phyloP scores from a whole-genome alignment of 2,888 invertebrate genomes.

The Melanchra persicariae region DNA sequence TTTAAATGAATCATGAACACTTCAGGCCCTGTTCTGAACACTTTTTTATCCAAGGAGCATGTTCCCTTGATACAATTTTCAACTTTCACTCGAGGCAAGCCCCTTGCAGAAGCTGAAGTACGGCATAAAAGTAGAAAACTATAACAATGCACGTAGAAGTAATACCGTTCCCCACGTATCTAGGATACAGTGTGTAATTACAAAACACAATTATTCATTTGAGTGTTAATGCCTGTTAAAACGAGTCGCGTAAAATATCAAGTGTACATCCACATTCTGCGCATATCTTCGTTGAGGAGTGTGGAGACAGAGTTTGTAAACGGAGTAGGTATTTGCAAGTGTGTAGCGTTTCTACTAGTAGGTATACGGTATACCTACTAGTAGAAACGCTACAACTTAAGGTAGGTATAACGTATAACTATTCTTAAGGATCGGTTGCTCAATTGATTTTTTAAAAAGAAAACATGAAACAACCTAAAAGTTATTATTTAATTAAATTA shows the following conservation, averaged over 20 bases:
- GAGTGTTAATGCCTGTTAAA: conserved; percentile 81
- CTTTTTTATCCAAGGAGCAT: no score
- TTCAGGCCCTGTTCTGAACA: no score
- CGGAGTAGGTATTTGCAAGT: no score
- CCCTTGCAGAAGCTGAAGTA: not conserved
- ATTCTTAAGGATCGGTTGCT: no score
- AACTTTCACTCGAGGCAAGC: not conserved
- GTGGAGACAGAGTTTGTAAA: conserved; percentile 72
- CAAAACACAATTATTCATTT: conserved; percentile 83
- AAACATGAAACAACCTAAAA: no score
- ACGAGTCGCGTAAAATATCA: conserved; percentile 85
- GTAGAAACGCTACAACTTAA: no score
- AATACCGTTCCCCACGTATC: conserved; percentile 15
- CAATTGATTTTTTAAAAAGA: no score
- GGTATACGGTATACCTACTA: no score
- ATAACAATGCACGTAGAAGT: conserved; percentile 20
- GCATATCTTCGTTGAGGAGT: conserved; percentile 71
- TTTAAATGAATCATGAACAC: no score
- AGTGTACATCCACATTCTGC: conserved; percentile 81
- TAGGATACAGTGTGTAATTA: conserved; percentile 70
- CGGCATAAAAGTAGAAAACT: not conserved
- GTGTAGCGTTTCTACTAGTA: not conserved
- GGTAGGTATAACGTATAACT: no score
- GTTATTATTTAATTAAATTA: no score
- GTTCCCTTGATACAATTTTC: no score